These are phyloP conservation scores for Hyposmocoma kahamanoa DNA, from an alignment of 1,140 invertebrate species.

Conservation along the genomic window DNA sequence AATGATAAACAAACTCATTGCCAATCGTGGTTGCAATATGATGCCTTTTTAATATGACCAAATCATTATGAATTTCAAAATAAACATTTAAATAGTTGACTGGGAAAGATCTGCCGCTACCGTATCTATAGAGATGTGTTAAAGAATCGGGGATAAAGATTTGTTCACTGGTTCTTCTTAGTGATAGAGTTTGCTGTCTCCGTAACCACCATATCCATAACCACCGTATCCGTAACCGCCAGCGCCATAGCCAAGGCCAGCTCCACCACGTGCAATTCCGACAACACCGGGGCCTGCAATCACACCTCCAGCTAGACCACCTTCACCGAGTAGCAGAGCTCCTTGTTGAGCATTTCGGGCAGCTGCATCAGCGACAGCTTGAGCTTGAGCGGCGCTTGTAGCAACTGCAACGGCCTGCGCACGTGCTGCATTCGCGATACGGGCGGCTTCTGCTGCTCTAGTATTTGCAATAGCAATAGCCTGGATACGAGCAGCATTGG, in stretches of 20 bases:
- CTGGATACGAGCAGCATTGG: constrained; percentile 54
- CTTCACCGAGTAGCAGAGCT: constrained; percentile 33
- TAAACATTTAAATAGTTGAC: too few species aligned
- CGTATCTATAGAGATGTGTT: constrained; percentile 39
- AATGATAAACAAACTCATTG: too few species aligned
- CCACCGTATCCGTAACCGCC: constrained; percentile 23
- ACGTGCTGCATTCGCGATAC: constrained; percentile 54
- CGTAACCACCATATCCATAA: constrained; percentile 16
- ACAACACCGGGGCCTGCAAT: constrained; percentile 8
- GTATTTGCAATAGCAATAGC: constrained; percentile 57
- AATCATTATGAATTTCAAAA: too few species aligned
- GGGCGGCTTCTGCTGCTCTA: constrained; percentile 49
- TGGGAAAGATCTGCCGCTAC: constrained; percentile 46
- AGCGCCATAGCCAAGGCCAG: constrained; percentile 12
- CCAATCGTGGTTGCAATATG: too few species aligned
- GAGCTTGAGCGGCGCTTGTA: constrained; percentile 49
- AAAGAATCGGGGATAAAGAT: constrained; percentile 57
- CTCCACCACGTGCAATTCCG: neutral
- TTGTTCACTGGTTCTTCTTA: constrained; percentile 37
- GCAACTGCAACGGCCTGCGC: constrained; percentile 53
- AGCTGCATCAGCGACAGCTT: constrained; percentile 51
- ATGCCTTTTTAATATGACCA: too few species aligned
- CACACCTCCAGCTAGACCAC: constrained; percentile 17
- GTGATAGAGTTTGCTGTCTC: constrained; percentile 22
- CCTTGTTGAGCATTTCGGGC: constrained; percentile 45